These are phyloP conservation scores for Sarcophaga subvicina DNA, from an alignment of 2,888 invertebrate genomes.

Conservation along the genomic window DNA sequence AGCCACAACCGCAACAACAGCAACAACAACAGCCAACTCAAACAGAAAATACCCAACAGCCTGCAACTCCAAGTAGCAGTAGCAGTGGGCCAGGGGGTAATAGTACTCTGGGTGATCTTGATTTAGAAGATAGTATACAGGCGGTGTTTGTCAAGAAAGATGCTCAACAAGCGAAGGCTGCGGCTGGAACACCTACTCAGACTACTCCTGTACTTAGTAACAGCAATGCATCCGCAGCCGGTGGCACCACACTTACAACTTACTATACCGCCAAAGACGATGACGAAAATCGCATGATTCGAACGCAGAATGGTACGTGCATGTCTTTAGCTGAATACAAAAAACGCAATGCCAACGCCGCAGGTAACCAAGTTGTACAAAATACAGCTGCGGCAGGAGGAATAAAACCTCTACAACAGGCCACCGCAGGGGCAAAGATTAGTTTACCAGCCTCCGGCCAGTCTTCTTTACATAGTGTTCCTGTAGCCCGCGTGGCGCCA, in stretches of 20 bases:
- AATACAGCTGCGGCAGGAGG: constrained; percentile 40
- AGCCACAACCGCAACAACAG: constrained; percentile 45
- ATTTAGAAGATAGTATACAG: constrained; percentile 80
- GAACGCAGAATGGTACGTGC: constrained; percentile 77
- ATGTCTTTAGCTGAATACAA: constrained; percentile 79
- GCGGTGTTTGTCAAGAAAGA: constrained; percentile 80
- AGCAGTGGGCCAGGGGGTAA: constrained; percentile 42
- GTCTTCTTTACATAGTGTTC: constrained; percentile 65
- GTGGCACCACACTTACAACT: constrained; percentile 74
- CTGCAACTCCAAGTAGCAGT: constrained; percentile 29
- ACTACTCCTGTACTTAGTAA: constrained; percentile 70
- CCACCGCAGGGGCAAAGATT: constrained; percentile 68
- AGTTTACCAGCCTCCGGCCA: constrained; percentile 70
- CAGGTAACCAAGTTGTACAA: constrained; percentile 51
- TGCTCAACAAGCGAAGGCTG: constrained; percentile 74
- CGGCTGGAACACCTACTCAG: constrained; percentile 54
- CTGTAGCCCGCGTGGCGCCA: constrained; percentile 73
- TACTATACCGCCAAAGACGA: constrained; percentile 77
- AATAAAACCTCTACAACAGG: constrained; percentile 63
- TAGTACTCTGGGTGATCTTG: constrained; percentile 73
- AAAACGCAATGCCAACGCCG: constrained; percentile 75
- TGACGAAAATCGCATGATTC: constrained; percentile 76
- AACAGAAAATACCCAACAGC: constrained; percentile 51
- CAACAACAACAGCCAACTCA: constrained; percentile 52
- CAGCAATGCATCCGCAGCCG: constrained; percentile 75